Percentiles rank a stretch among this genome's conserved stretches.
phyloP scores from a whole-genome alignment of 1,140 invertebrate genomes.

The Neuroterus valhalla region DNA sequence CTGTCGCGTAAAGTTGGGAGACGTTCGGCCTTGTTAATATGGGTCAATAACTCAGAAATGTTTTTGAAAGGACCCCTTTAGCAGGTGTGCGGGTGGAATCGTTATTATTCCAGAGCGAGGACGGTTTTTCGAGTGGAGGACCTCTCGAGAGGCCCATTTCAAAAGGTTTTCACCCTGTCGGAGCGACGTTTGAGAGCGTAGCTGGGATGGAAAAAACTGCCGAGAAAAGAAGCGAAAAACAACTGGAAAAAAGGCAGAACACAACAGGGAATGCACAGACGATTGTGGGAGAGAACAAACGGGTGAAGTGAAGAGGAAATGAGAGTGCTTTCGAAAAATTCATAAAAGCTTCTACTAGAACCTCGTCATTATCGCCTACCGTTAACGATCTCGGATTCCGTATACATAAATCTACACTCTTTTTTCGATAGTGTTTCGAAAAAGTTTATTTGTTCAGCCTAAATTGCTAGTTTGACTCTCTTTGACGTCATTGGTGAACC shows the following conservation, averaged over 20 bases:
- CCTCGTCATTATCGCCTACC: constrained; percentile 52
- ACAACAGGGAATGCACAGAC: constrained; percentile 34
- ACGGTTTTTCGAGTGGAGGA: constrained; percentile 48
- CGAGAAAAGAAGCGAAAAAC: constrained; percentile 17
- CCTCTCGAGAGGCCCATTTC: constrained; percentile 55
- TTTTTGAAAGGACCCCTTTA: not conserved
- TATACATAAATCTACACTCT: not conserved
- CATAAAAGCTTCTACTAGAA: constrained; percentile 40
- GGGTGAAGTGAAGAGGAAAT: not conserved
- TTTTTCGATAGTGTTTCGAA: not conserved
- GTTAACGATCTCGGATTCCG: constrained; percentile 5
- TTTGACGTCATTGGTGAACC: constrained; percentile 1
- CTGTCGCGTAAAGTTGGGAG: not conserved
- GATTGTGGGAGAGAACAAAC: not conserved
- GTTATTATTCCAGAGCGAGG: constrained; percentile 58
- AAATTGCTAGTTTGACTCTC: not conserved
- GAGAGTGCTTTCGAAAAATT: constrained; percentile 41
- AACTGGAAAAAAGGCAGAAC: constrained; percentile 36
- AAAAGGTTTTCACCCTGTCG: constrained; percentile 32
- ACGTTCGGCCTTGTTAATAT: constrained; percentile 49
- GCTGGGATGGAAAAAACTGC: constrained; percentile 26
- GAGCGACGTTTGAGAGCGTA: constrained; percentile 22
- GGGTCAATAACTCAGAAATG: constrained; percentile 41
- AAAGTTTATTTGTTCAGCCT: not conserved
- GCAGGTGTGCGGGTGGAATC: constrained; percentile 65